Evolutionary conservation across 2,888 invertebrate species (phyloP), one percentile per base, ranked within the genome.

Genomic region (Habrosyne pyritoides): DNA sequence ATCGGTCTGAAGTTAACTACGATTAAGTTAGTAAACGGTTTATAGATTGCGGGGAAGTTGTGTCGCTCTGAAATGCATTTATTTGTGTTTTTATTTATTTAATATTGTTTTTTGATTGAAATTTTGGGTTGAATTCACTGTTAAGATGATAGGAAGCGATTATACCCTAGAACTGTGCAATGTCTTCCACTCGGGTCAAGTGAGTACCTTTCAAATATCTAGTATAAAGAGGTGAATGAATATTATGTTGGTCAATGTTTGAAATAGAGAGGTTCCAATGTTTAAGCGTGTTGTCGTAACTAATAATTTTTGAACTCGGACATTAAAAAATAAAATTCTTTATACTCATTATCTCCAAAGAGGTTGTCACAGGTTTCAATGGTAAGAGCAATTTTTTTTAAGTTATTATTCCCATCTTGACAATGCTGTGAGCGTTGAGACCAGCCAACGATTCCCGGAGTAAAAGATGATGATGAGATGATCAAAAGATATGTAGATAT

Each of bases 141-240:
- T 59, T 68, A 94, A 89, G 75, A 96, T 96, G 96, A 95, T 96
- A 66, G 95, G 96, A 53, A 95, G 95, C 79, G 98, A 98, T 78
- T 98, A 97, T 86, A 95, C 96, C 52, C 93, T 98, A 79, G 98
- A 98, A 82, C 93, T 98, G 69, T 95, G 96, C 75, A 97, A 97
- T 86, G 96, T 98, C 56, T 98, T 96, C 77, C 97, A 98, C 84
- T 97, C 97, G 30, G 97, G 97, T 59, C 96, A 97, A 94, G 97
- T 97, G 84, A 92, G 93, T 84, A 24, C 5, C 12, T 33, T n/a
- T n/a, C n/a, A n/a, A n/a, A 4, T 28, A 10, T 53, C 59, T 56
- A n/a, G 21, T 52, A 14, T 49, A 14, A 50, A 47, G 21, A 53
- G 52, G 18, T 8, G 18, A n/a, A 48, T 12, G 24, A 1, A 14